phyloP scores from a whole-genome alignment of 2,888 invertebrate species.

The Elmis aenea region DNA sequence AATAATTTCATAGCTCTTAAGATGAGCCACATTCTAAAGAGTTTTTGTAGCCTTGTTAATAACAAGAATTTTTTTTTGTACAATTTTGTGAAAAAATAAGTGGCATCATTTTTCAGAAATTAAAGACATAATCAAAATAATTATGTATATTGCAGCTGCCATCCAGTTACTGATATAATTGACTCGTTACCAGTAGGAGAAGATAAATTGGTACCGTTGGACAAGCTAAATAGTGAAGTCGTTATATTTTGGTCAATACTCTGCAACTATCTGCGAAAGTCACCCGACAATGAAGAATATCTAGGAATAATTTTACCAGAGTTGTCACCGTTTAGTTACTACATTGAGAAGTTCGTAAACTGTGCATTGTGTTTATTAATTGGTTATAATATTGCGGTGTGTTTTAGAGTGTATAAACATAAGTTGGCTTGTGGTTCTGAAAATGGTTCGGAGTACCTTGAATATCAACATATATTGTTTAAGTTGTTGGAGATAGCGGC shows the following conservation, averaged over 20 bases:
- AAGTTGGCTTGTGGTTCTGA: too few relatives aligned
- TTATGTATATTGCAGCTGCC: constrained; percentile 18
- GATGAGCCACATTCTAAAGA: too few relatives aligned
- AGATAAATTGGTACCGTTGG: constrained; percentile 50
- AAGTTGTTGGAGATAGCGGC: constrained; percentile 58
- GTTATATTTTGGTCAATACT: constrained; percentile 62
- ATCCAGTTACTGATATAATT: constrained; percentile 42
- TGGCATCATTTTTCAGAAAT: not conserved
- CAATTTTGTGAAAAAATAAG: too few relatives aligned
- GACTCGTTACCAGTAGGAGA: constrained; percentile 46
- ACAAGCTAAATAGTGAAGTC: constrained; percentile 51
- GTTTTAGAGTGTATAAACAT: too few relatives aligned
- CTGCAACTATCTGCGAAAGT: constrained; percentile 47
- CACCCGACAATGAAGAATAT: constrained; percentile 37
- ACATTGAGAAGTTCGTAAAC: constrained; percentile 59
- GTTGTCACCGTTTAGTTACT: constrained; percentile 65
- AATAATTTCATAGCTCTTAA: too few relatives aligned
- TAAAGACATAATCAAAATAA: constrained; percentile 1
- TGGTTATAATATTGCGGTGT: not conserved
- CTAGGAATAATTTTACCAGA: constrained; percentile 66
- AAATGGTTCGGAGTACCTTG: constrained; percentile 41
- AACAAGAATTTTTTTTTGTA: too few relatives aligned
- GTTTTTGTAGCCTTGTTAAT: too few relatives aligned
- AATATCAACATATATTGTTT: constrained; percentile 56
- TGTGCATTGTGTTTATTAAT: not conserved